phyloP scores from a whole-genome alignment of 2,888 invertebrate species.

The Ormyrus pomaceus region DNA sequence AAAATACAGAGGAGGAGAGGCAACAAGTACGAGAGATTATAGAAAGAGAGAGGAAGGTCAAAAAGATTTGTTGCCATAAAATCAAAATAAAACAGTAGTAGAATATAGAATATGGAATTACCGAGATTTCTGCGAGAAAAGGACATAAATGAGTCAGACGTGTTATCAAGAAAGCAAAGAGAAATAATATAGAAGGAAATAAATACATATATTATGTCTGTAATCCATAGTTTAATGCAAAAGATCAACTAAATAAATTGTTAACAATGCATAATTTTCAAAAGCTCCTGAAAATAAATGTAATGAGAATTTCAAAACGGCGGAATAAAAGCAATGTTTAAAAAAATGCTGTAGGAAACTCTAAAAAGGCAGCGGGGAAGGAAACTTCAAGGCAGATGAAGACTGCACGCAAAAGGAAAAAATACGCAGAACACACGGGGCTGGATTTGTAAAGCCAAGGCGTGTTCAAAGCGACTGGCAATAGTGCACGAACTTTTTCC shows the following conservation, averaged over 20 bases:
- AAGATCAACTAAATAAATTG: not conserved
- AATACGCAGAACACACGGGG: not conserved
- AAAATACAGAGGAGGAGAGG: conserved; percentile 16
- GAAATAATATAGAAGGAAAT: too few relatives aligned
- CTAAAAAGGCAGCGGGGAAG: not conserved
- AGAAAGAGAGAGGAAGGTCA: not conserved
- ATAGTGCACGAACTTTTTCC: conserved; percentile 12
- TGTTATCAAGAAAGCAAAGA: not conserved
- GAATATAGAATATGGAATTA: not conserved
- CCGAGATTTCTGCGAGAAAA: not conserved
- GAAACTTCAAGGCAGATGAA: not conserved
- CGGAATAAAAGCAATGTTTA: not conserved
- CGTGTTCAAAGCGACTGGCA: not conserved
- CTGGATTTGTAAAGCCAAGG: conserved; percentile 33
- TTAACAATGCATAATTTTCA: too few relatives aligned
- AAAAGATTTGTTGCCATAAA: too few relatives aligned
- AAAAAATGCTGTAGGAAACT: too few relatives aligned
- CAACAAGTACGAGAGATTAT: conserved; percentile 1
- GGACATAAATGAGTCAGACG: not conserved
- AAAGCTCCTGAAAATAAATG: too few relatives aligned
- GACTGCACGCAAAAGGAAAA: conserved; percentile 2
- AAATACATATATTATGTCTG: too few relatives aligned
- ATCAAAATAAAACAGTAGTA: too few relatives aligned
- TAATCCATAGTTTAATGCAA: not conserved
- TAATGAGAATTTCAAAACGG: not conserved